These are phyloP conservation scores for Perdita meconis DNA, from an alignment of 2,888 invertebrate genomes.

Conservation along the genomic window DNA sequence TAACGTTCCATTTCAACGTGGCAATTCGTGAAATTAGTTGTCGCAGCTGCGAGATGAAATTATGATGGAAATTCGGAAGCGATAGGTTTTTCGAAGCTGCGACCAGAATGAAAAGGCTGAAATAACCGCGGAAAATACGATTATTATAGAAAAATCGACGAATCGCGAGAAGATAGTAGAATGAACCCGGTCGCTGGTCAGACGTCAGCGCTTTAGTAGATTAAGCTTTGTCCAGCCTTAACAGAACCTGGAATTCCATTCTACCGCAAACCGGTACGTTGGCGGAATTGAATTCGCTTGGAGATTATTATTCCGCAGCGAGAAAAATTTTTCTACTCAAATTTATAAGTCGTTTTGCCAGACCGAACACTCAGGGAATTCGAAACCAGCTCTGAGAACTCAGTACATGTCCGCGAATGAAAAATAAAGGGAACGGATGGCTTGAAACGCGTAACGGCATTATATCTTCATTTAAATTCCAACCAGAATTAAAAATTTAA, in stretches of 20 bases:
- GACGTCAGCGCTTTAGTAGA: background rate
- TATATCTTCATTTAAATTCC: constrained; percentile 72
- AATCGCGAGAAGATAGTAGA: background rate
- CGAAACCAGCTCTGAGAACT: background rate
- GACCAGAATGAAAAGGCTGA: background rate
- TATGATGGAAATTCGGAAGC: background rate
- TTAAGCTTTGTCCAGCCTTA: background rate
- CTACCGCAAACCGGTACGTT: constrained; percentile 2
- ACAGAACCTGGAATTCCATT: constrained; percentile 14
- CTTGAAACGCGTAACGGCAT: constrained; percentile 56
- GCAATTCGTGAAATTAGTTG: background rate
- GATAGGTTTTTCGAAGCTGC: background rate
- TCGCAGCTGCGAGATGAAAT: background rate
- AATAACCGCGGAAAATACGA: background rate
- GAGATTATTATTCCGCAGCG: background rate
- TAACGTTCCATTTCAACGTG: background rate
- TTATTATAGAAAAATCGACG: background rate
- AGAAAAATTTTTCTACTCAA: too few species aligned
- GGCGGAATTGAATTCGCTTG: background rate
- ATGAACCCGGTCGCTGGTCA: background rate
- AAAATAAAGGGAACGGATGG: constrained; percentile 44
- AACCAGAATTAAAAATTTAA: constrained; percentile 25
- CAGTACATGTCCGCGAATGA: constrained; percentile 33
- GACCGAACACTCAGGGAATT: background rate
- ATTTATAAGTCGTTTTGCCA: too few species aligned